phyloP scores from a whole-genome alignment of 2,888 invertebrate genomes.

The Bombylius discolor region DNA sequence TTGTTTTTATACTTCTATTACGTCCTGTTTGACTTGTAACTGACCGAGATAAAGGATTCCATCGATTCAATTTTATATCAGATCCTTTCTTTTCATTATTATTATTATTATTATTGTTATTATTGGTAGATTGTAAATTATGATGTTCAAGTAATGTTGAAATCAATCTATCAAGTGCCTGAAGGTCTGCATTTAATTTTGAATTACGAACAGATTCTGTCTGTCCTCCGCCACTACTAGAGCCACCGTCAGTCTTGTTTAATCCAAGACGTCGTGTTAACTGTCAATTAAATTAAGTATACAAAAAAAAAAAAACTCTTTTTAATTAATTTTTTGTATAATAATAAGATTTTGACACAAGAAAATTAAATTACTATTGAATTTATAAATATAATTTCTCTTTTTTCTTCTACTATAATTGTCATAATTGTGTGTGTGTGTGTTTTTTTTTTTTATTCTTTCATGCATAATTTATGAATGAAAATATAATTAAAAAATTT shows the following conservation, averaged over 20 bases:
- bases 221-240: slow-evolving; percentile 17
- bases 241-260: slow-evolving; percentile 12
- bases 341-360: no score
- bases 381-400: no score
- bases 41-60: slow-evolving; percentile 35
- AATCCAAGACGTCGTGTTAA: slow-evolving; percentile 28
- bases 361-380: no score
- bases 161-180: slow-evolving; percentile 49
- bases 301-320: background rate
- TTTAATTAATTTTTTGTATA: no score
- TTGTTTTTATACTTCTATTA: slow-evolving; percentile 7
- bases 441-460: no score
- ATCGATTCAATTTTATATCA: slow-evolving; percentile 30
- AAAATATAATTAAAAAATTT: no score
- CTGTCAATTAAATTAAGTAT: slow-evolving; percentile 15
- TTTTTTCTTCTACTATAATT: no score
- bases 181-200: slow-evolving; percentile 44
- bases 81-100: slow-evolving; percentile 10
- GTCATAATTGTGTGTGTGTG: no score
- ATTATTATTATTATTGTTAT: background rate
- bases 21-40: slow-evolving; percentile 24
- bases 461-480: no score
- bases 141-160: slow-evolving; percentile 45
- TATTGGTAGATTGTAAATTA: slow-evolving; percentile 4
- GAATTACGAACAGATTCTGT: slow-evolving; percentile 32